Conservation (phyloP, 2,113 vertebrate genomes). For the Sebastes fasciatus region DNA sequence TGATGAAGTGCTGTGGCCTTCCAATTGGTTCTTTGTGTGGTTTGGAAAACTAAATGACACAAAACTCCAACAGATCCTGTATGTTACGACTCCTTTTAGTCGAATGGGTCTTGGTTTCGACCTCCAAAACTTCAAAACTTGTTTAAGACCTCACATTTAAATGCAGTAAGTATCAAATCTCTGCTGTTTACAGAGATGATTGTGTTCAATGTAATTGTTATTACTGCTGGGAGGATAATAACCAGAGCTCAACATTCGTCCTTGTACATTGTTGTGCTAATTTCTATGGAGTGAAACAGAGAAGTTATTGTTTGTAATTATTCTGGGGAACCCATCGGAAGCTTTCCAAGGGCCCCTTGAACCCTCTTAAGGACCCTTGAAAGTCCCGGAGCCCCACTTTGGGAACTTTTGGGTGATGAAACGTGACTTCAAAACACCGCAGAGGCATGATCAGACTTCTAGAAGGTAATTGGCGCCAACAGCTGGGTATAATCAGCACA, state of each 20-base stretch:
- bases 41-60: background rate
- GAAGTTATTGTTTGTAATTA: background rate
- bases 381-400: slow-evolving; percentile 12
- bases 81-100: background rate
- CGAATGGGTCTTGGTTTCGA: background rate
- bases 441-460: slow-evolving; percentile 44
- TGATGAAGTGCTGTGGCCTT: background rate
- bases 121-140: background rate
- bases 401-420: slow-evolving; percentile 37
- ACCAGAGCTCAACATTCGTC: slow-evolving; percentile 10
- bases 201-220: slow-evolving; percentile 25
- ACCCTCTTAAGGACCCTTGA: background rate
- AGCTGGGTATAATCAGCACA: slow-evolving; percentile 70
- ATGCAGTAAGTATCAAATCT: background rate
- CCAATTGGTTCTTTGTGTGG: background rate
- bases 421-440: slow-evolving; percentile 23
- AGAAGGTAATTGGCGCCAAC: slow-evolving; percentile 70
- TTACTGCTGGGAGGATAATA: slow-evolving; percentile 27
- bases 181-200: slow-evolving; percentile 1
- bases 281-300: slow-evolving; percentile 13
- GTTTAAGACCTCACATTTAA: background rate
- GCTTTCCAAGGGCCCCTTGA: background rate
- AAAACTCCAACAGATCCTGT: background rate
- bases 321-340: background rate
- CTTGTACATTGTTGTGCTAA: background rate